Evolutionary conservation across 2,888 invertebrate genomes (phyloP).

Genomic region (Drosophila merina): DNA sequence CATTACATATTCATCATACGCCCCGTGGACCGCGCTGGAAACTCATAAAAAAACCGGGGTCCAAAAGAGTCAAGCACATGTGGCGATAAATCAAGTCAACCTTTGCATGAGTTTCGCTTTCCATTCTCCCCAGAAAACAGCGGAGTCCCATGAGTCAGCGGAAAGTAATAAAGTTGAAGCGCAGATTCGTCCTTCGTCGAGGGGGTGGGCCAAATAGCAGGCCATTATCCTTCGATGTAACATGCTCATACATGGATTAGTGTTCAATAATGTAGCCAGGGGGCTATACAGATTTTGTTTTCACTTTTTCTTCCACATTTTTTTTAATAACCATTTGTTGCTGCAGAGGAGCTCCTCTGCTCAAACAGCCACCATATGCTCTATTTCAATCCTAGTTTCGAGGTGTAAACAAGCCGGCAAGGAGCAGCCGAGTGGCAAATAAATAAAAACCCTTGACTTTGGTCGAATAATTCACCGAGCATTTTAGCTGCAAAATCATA

Average conservation of each 20-base stretch:
- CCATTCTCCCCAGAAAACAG: conserved; percentile 5
- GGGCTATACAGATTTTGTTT: conserved; percentile 5
- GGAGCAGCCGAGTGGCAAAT: conserved; percentile 27
- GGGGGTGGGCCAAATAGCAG: conserved; percentile 1
- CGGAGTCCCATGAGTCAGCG: conserved; percentile 61
- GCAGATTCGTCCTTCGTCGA: background rate
- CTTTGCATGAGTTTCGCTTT: conserved; percentile 73
- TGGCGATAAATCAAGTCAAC: conserved; percentile 74
- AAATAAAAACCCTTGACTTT: conserved; percentile 12
- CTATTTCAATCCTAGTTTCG: conserved; percentile 18
- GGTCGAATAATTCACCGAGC: conserved; percentile 66
- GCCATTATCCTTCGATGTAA: conserved; percentile 58
- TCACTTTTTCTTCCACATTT: conserved; percentile 8
- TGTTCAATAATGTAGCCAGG: conserved; percentile 66
- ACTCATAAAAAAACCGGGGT: conserved; percentile 38
- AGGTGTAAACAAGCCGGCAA: conserved; percentile 36
- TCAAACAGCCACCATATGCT: conserved; percentile 36
- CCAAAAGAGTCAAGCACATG: conserved; percentile 40
- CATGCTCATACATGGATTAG: conserved; percentile 70
- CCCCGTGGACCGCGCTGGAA: conserved; percentile 52
- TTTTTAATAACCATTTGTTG: conserved; percentile 40
- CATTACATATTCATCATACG: conserved; percentile 77
- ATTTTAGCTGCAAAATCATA: conserved; percentile 78
- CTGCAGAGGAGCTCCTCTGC: conserved; percentile 1
- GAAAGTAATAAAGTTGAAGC: conserved; percentile 69